These are phyloP conservation scores for Rattus rattus DNA, from an alignment of 2,113 vertebrate genomes.

Conservation along the genomic window DNA sequence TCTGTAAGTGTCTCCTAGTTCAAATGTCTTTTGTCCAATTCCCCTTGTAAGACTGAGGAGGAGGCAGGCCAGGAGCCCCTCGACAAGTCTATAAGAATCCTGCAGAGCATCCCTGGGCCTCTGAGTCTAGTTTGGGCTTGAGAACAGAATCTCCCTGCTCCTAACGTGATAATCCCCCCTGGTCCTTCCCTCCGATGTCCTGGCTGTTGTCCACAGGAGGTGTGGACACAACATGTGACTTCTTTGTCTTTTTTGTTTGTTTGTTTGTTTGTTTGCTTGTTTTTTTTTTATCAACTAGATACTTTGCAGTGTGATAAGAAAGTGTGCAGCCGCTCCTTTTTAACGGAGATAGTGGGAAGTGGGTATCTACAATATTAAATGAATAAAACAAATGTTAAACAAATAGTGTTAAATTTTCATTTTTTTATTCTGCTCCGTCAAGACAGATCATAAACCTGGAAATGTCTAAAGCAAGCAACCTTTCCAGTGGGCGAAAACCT, in stretches of 20 bases:
- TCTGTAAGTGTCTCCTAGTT: background rate
- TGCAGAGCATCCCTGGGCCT: fast-evolving
- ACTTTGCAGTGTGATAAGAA: background rate
- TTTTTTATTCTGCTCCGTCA: constrained; percentile 69
- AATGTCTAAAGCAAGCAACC: constrained; percentile 71
- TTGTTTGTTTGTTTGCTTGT: background rate
- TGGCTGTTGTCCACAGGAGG: background rate
- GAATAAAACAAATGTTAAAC: constrained; percentile 24
- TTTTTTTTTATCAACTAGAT: background rate
- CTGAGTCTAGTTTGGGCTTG: background rate
- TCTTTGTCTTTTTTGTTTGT: background rate
- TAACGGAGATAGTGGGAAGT: background rate
- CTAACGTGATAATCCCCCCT: fast-evolving
- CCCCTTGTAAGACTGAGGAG: background rate
- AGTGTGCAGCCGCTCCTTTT: background rate
- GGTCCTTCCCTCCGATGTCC: background rate
- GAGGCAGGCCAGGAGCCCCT: background rate
- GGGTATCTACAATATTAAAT: constrained; percentile 28
- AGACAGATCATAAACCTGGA: constrained; percentile 82
- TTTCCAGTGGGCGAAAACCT: constrained; percentile 73
- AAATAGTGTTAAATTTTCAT: constrained; percentile 46
- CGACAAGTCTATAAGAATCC: background rate
- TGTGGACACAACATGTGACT: background rate
- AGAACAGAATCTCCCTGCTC: background rate
- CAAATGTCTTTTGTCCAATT: background rate